Conservation (phyloP, 1,140 invertebrate genomes). For the Plodia interpunctella region DNA sequence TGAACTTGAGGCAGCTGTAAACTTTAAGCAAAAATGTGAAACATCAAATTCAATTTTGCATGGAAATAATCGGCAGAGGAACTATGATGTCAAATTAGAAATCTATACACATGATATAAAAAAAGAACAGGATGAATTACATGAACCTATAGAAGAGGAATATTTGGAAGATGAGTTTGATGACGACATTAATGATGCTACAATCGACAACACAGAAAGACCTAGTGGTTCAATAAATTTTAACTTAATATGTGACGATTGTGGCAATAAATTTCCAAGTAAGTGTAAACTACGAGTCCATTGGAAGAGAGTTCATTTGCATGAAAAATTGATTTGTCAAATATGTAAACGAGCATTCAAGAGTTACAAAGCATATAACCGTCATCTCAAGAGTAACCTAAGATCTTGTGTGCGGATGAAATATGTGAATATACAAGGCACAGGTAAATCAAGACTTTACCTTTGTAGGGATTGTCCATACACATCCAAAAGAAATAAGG, state of each 20-base stretch:
- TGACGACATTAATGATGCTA: neutral
- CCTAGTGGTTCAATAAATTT: constrained; percentile 33
- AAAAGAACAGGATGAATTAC: neutral
- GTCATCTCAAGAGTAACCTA: constrained; percentile 43
- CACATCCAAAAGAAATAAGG: constrained; percentile 36
- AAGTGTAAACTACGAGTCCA: constrained; percentile 64
- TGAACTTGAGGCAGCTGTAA: constrained; percentile 43
- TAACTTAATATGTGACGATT: constrained; percentile 54
- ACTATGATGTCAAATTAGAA: constrained; percentile 23
- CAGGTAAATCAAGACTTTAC: constrained; percentile 45
- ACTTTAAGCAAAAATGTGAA: constrained; percentile 58
- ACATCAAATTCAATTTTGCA: constrained; percentile 33
- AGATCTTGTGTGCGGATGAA: constrained; percentile 32
- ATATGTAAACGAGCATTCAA: constrained; percentile 53
- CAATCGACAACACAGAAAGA: neutral
- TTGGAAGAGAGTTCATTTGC: constrained; percentile 54
- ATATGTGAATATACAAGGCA: constrained; percentile 40
- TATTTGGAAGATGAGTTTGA: constrained; percentile 18
- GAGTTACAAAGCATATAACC: constrained; percentile 41
- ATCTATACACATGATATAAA: constrained; percentile 7
- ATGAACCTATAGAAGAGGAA: constrained; percentile 18
- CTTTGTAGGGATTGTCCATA: constrained; percentile 50
- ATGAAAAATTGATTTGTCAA: constrained; percentile 36
- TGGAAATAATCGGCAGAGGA: constrained; percentile 6
- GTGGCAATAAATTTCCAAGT: constrained; percentile 49